Evolutionary conservation across 2,888 invertebrate genomes (phyloP), one percentile per base, ranked within the genome.

Genomic region (Chrysolina haemoptera): DNA sequence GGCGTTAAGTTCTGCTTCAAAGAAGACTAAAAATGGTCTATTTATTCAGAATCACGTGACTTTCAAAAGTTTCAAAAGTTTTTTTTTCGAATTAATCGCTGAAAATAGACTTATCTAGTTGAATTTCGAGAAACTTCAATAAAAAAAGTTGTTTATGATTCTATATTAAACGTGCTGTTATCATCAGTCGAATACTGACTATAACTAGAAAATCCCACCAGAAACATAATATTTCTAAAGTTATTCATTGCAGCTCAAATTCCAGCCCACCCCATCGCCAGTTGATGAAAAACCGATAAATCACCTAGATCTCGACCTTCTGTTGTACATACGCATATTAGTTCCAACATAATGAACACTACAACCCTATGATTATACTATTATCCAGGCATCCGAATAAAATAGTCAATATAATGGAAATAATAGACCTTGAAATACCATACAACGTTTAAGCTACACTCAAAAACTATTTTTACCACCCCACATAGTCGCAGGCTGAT

Each of bases 401-500:
- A 70, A 74, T 64, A 68, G 63, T 70, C 62, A 53, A 67, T 63
- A 74, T 67, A 70, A 63, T 70, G 48, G 62, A 62, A 64, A 67
- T 55, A 48, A 62, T 41, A 27, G 73, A 67, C 53, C 69, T 62
- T 43, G 63, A 63, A 59, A 62, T 70, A 68, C 62, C 55, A 63
- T 70, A 8, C 22, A 66, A 48, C 67, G 67, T 67, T 53, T 67
- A 67, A 67, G 53, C 43, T 67, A 16, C 67, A 41, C 70, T 74
- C 70, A 63, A 68, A 48, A 74, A 74, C 70, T 74, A 74, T 74
- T 74, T 70, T 74, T 68, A 63, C 64, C 50, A 66, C 74, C 74
- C 70, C 63, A 67, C 53, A 62, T 18, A 67, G 62, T 66, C 62
- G 35, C 62, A 12, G 64, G 68, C 68, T 70, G 62, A 70, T 70